Evolutionary conservation across 2,113 vertebrate species (phyloP).

Genomic region (Callochromis pleurospilus): DNA sequence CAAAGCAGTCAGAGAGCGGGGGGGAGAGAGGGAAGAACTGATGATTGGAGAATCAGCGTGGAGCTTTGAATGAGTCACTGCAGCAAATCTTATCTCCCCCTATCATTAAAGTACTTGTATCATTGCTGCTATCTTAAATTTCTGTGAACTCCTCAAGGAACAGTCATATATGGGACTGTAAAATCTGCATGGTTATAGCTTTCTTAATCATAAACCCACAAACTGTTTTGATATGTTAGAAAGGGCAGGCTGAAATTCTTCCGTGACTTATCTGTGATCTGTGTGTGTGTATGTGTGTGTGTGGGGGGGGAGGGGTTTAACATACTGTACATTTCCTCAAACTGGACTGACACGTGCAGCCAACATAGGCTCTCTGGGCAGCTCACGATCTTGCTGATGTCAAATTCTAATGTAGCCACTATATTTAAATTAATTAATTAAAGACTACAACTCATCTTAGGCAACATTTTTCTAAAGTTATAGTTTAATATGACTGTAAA

Average conservation of each 20-base stretch:
- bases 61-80: conserved; percentile 63
- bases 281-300: background rate
- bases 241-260: background rate
- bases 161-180: conserved; percentile 63
- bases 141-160: conserved; percentile 66
- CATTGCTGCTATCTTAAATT: conserved; percentile 57
- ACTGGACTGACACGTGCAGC: background rate
- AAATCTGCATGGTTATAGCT: conserved; percentile 68
- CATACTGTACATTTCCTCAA: background rate
- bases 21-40: background rate
- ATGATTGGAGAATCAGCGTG: conserved; percentile 20
- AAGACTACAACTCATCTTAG: background rate
- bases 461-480: background rate
- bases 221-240: conserved; percentile 32
- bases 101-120: conserved; percentile 73
- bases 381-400: background rate
- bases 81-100: conserved; percentile 72
- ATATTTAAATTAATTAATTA: background rate
- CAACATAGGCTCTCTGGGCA: background rate
- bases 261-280: background rate
- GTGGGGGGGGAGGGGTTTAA: background rate
- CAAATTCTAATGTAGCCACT: background rate
- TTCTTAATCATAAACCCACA: conserved; percentile 55
- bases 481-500: background rate
- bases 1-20: conserved; percentile 8